These are phyloP conservation scores for Ancistrus triradiatus DNA, from an alignment of 2,113 vertebrate species.

Conservation along the genomic window DNA sequence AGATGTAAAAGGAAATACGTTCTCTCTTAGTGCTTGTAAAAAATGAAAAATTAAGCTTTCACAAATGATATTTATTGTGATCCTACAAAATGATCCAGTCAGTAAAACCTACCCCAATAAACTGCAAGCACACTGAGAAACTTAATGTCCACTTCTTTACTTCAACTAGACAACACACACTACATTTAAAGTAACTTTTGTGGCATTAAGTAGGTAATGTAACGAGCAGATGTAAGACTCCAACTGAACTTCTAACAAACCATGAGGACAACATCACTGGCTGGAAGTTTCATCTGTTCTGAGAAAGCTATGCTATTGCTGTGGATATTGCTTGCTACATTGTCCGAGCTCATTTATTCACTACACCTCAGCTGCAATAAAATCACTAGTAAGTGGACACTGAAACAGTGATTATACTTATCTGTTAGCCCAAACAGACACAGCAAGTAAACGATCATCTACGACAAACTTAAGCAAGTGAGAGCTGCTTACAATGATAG, in stretches of 20 bases:
- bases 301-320: conserved; percentile 46
- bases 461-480: background rate
- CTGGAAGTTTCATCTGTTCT: conserved; percentile 29
- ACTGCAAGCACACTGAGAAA: too few relatives aligned
- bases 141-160: too few relatives aligned
- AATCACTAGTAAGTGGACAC: conserved; percentile 4
- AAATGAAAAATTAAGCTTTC: conserved; percentile 33
- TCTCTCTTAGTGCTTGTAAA: too few relatives aligned
- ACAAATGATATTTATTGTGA: too few relatives aligned
- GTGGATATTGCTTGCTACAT: conserved; percentile 55
- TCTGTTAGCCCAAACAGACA: background rate
- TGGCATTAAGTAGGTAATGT: too few relatives aligned
- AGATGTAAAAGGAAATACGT: too few relatives aligned
- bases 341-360: conserved; percentile 10
- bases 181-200: too few relatives aligned
- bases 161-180: too few relatives aligned
- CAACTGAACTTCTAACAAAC: background rate
- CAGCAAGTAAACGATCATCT: conserved; percentile 5
- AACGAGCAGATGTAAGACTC: background rate
- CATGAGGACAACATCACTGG: conserved; percentile 11
- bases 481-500: too few relatives aligned
- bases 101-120: too few relatives aligned
- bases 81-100: too few relatives aligned
- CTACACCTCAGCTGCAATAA: background rate
- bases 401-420: conserved; percentile 30